Evolutionary conservation across 2,888 invertebrate genomes (phyloP).

Genomic region (Eurytoma adleriae): DNA sequence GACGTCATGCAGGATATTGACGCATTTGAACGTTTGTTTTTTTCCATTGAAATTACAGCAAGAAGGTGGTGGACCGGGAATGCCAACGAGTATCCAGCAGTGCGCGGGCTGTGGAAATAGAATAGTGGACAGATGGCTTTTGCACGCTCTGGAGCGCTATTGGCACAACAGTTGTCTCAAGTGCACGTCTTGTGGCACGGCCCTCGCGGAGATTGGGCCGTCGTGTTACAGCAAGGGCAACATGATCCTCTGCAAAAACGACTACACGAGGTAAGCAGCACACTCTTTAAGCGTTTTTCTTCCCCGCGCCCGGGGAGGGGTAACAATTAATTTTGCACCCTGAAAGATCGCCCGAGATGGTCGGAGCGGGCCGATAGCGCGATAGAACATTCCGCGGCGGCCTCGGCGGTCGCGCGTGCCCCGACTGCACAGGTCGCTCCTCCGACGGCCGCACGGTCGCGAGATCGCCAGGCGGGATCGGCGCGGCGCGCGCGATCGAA

Average conservation of each 20-base stretch:
- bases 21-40: constrained; percentile 23
- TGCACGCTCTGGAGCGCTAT: constrained; percentile 94
- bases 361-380: neutral
- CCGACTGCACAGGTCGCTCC: constrained; percentile 34
- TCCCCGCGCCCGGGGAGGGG: too few relatives aligned
- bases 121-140: constrained; percentile 93
- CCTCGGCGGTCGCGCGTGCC: constrained; percentile 50
- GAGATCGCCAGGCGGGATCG: neutral
- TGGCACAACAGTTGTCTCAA: constrained; percentile 98
- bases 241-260: constrained; percentile 96
- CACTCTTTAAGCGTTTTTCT: neutral
- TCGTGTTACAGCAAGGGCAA: constrained; percentile 95
- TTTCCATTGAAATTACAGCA: constrained; percentile 68
- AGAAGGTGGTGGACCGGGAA: constrained; percentile 72
- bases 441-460: neutral
- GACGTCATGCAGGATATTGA: neutral
- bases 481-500: constrained; percentile 25
- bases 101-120: constrained; percentile 95
- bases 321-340: constrained; percentile 15
- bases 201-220: constrained; percentile 92
- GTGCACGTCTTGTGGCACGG: constrained; percentile 93
- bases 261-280: constrained; percentile 91
- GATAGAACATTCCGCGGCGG: constrained; percentile 38
- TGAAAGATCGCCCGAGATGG: neutral
- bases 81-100: constrained; percentile 80